A percentile compares a stretch with the other conserved stretches of the same genome.
These are phyloP conservation scores for Labroides dimidiatus DNA, from an alignment of 2,797 vertebrate species.

Conservation along the genomic window DNA sequence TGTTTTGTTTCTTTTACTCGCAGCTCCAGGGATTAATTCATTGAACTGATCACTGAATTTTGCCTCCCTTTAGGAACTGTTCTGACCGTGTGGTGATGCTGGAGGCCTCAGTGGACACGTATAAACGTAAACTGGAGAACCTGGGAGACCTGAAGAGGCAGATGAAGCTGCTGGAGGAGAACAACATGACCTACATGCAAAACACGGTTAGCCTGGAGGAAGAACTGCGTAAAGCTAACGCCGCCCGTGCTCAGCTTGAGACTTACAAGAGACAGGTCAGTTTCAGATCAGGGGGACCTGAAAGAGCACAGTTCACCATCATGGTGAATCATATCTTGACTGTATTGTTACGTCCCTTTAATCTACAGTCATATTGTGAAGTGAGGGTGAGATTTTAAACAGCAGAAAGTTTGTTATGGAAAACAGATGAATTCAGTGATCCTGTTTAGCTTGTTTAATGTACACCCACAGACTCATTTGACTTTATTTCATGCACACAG, in stretches of 20 bases:
- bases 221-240: constrained; percentile 95
- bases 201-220: constrained; percentile 96
- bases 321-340: too few species aligned
- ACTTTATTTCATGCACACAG: too few species aligned
- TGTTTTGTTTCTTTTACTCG: constrained; percentile 17
- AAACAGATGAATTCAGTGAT: too few species aligned
- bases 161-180: constrained; percentile 95
- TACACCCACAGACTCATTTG: too few species aligned
- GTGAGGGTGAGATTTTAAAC: too few species aligned
- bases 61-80: constrained; percentile 80
- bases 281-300: too few species aligned
- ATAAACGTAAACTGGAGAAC: constrained; percentile 96
- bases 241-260: constrained; percentile 94
- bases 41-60: constrained; percentile 4
- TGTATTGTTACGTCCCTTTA: too few species aligned
- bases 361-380: too few species aligned
- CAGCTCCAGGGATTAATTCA: too few species aligned
- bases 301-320: too few species aligned
- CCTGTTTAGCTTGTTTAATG: too few species aligned
- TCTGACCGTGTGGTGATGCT: constrained; percentile 95
- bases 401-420: too few species aligned
- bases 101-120: constrained; percentile 93
- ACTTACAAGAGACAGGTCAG: constrained; percentile 94
- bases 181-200: constrained; percentile 98
- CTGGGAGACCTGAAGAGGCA: constrained; percentile 94